These are phyloP conservation scores for Acleris laterana DNA, from an alignment of 2,888 invertebrate genomes.

Conservation along the genomic window DNA sequence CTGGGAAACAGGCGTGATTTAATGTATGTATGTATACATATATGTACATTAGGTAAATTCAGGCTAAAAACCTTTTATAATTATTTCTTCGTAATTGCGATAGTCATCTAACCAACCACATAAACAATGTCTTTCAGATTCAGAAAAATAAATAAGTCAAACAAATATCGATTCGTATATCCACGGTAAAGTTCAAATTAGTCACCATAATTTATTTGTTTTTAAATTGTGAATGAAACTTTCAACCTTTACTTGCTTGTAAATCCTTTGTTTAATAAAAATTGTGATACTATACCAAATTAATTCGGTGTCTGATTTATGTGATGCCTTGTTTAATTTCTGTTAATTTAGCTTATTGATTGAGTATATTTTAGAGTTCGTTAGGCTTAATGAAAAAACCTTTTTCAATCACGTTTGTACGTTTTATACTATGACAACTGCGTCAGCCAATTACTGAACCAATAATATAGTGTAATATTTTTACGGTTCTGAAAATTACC, in stretches of 20 bases:
- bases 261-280: constrained; percentile 4
- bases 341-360: constrained; percentile 1
- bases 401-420: too few relatives aligned
- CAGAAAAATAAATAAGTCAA: neutral
- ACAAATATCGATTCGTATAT: neutral
- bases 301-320: constrained; percentile 7
- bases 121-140: too few relatives aligned
- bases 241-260: neutral
- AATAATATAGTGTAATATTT: too few relatives aligned
- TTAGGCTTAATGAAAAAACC: neutral
- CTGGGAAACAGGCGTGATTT: too few relatives aligned
- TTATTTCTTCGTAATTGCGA: too few relatives aligned
- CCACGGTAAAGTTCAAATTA: neutral
- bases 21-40: too few relatives aligned
- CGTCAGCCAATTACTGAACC: too few relatives aligned
- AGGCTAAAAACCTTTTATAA: too few relatives aligned
- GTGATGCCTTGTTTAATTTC: neutral
- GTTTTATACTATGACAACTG: too few relatives aligned
- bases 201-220: constrained; percentile 2
- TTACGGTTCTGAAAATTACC: too few relatives aligned
- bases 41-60: too few relatives aligned
- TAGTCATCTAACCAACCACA: too few relatives aligned
- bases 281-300: constrained; percentile 1
- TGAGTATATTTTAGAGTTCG: neutral
- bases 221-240: constrained; percentile 2